Conservation (phyloP, 2,888 invertebrate genomes). For the Tribolium freemani region DNA sequence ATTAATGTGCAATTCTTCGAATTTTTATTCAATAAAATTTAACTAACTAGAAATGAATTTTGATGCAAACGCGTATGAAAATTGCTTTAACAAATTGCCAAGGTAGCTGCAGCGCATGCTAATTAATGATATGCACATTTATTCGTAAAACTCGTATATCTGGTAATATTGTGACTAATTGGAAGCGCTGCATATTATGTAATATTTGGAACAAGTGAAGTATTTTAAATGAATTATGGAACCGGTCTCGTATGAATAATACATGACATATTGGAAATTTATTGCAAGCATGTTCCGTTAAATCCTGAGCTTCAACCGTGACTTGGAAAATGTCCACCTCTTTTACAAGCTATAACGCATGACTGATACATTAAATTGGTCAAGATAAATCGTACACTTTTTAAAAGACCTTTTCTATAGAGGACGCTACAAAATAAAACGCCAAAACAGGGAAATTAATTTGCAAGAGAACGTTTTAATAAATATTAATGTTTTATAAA, state of each 20-base stretch:
- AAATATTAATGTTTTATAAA: background rate
- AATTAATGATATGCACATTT: background rate
- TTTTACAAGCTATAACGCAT: constrained; percentile 2
- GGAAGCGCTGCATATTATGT: background rate
- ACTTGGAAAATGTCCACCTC: constrained; percentile 24
- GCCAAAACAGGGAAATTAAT: background rate
- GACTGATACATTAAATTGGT: constrained; percentile 4
- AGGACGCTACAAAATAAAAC: background rate
- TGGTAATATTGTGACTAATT: constrained; percentile 4
- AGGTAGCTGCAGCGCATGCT: background rate
- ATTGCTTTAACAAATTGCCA: background rate
- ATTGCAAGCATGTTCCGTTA: constrained; percentile 19
- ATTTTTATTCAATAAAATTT: too few species aligned
- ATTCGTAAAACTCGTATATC: background rate
- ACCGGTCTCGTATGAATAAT: constrained; percentile 26
- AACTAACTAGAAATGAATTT: too few species aligned
- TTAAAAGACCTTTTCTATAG: background rate
- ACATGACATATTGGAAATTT: constrained; percentile 29
- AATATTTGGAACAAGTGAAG: background rate
- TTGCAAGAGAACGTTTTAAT: background rate
- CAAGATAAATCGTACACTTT: background rate
- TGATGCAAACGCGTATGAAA: too few species aligned
- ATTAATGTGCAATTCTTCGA: too few species aligned
- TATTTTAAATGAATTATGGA: constrained; percentile 33
- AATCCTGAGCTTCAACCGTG: constrained; percentile 23